These are phyloP conservation scores for Ahaetulla prasina DNA, from an alignment of 2,113 vertebrate species.

Conservation along the genomic window DNA sequence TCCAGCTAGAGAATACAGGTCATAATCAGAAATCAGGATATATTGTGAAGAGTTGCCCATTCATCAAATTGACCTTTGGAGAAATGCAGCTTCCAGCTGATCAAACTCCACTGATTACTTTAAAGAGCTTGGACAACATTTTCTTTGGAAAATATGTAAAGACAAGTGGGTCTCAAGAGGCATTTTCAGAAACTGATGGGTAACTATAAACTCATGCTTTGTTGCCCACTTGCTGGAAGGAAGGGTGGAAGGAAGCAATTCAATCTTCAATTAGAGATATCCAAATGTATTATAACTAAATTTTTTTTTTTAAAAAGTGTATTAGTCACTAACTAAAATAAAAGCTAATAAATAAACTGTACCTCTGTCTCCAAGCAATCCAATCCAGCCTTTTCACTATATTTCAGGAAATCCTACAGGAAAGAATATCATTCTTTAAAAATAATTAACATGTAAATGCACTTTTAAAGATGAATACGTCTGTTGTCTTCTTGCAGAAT, in stretches of 20 bases:
- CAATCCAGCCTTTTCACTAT: slow-evolving; percentile 88
- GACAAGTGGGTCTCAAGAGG: neutral
- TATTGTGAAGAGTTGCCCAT: neutral
- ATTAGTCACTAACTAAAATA: neutral
- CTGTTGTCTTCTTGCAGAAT: neutral
- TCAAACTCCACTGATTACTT: neutral
- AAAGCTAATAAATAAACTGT: slow-evolving; percentile 28
- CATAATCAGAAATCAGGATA: neutral
- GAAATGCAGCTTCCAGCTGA: neutral
- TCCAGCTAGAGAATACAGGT: neutral
- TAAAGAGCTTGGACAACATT: neutral
- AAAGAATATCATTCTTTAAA: slow-evolving; percentile 44
- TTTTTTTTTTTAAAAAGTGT: neutral
- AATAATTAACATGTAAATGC: neutral
- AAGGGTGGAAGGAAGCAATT: neutral
- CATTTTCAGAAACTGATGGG: neutral
- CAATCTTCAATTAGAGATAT: neutral
- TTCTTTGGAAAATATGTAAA: neutral
- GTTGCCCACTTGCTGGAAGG: neutral
- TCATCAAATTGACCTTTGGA: neutral
- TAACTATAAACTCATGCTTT: neutral
- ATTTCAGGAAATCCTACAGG: slow-evolving; percentile 90
- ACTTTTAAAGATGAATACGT: neutral
- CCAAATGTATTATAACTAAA: neutral
- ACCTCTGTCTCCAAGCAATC: slow-evolving; percentile 94